Conservation (phyloP, 1,140 invertebrate species). For the Cotesia glomerata region DNA sequence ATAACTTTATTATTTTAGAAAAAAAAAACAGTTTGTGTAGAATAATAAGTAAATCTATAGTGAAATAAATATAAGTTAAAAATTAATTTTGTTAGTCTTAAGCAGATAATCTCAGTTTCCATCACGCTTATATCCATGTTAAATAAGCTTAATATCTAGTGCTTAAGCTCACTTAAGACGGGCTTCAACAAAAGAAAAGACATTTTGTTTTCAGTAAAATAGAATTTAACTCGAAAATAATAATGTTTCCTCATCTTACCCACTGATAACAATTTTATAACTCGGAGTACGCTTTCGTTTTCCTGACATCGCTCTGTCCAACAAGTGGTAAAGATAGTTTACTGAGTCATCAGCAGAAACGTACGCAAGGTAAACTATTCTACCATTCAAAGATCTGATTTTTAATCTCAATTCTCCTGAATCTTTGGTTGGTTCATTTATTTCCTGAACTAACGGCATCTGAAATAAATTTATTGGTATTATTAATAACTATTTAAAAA, state of each 20-base stretch:
- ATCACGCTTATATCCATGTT: too few species aligned
- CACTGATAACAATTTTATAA: constrained; percentile 54
- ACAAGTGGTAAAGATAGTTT: constrained; percentile 47
- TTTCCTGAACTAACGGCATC: constrained; percentile 46
- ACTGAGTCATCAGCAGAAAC: constrained; percentile 51
- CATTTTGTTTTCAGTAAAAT: not conserved
- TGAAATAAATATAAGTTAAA: too few species aligned
- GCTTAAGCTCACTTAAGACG: too few species aligned
- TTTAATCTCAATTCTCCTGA: constrained; percentile 51
- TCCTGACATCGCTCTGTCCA: constrained; percentile 45
- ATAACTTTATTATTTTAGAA: too few species aligned
- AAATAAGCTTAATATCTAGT: too few species aligned
- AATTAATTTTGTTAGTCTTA: too few species aligned
- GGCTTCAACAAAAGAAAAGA: not conserved
- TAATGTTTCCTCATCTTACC: constrained; percentile 36
- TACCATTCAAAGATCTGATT: constrained; percentile 54
- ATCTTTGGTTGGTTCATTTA: constrained; percentile 48
- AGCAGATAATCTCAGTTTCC: too few species aligned
- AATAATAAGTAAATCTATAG: too few species aligned
- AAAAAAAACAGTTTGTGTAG: too few species aligned
- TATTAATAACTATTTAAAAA: too few species aligned
- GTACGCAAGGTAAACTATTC: constrained; percentile 50
- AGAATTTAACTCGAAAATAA: too few species aligned
- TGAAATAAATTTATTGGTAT: constrained; percentile 29
- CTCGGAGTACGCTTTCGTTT: constrained; percentile 28